These are phyloP conservation scores for Tethya wilhelma DNA, from an alignment of 37 sponge, comb jelly and placozoan genomes.

Conservation along the genomic window DNA sequence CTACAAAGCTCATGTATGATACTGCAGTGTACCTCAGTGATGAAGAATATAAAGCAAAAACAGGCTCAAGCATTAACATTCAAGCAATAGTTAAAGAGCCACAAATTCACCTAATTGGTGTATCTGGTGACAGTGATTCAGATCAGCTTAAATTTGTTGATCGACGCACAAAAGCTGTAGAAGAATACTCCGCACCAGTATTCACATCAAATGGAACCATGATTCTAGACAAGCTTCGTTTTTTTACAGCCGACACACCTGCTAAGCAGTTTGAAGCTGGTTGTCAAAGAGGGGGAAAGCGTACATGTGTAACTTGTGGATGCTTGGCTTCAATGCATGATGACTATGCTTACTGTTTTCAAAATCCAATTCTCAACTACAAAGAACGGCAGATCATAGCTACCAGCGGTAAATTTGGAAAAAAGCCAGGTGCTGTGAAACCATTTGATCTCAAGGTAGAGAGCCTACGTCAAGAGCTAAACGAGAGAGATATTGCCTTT, in stretches of 20 bases:
- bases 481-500: neutral
- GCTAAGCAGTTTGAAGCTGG: constrained; percentile 19
- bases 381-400: too few relatives aligned
- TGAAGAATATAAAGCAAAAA: too few relatives aligned
- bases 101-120: constrained; percentile 14
- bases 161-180: neutral
- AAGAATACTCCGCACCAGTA: neutral
- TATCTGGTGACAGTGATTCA: neutral
- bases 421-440: neutral
- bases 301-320: constrained; percentile 25
- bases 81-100: constrained; percentile 26
- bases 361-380: too few relatives aligned
- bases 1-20: constrained; percentile 18
- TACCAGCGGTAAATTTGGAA: neutral
- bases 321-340: neutral
- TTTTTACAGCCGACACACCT: constrained; percentile 31
- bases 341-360: constrained; percentile 22
- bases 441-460: neutral
- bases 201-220: neutral
- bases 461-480: neutral
- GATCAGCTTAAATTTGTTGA: constrained; percentile 15
- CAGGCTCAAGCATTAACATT: too few relatives aligned
- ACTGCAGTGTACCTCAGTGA: too few relatives aligned
- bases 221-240: neutral
- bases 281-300: constrained; percentile 12